These are phyloP conservation scores for Syngnathus scovelli DNA, from an alignment of 2,113 vertebrate genomes.

Conservation along the genomic window DNA sequence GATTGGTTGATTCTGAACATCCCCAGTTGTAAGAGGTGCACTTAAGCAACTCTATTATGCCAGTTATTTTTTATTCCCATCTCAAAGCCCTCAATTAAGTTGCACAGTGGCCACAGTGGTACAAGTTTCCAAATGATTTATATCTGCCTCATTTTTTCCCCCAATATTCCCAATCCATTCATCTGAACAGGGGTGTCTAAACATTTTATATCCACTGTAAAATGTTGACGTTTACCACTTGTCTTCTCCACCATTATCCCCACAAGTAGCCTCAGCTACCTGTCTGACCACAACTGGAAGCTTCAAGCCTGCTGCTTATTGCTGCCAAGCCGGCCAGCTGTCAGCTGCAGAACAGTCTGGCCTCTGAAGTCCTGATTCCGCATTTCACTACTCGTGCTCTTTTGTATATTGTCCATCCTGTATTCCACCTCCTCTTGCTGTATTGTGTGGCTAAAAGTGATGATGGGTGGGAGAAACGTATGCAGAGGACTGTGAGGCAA, in stretches of 20 bases:
- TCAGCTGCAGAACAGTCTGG: not conserved
- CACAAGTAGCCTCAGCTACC: not conserved
- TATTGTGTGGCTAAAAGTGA: conserved; percentile 5
- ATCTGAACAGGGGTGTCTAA: not conserved
- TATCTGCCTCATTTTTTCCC: not conserved
- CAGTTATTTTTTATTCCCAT: not conserved
- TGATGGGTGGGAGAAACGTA: not conserved
- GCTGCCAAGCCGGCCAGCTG: not conserved
- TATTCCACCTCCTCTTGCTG: not conserved
- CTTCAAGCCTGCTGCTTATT: not conserved
- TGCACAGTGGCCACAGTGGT: not conserved
- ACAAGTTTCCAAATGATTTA: not conserved
- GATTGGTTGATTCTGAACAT: not conserved
- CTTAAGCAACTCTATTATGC: not conserved
- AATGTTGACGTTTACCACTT: not conserved
- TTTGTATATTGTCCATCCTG: conserved; percentile 13
- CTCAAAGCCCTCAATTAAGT: not conserved
- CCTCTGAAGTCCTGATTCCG: not conserved
- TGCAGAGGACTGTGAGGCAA: conserved; percentile 14
- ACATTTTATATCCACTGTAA: not conserved
- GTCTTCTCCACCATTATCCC: not conserved
- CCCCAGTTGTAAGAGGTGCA: not conserved
- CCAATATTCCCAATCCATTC: not conserved
- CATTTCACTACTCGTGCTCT: conserved; percentile 9
- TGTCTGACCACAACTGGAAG: not conserved